These are phyloP conservation scores for Ochotona curzoniae DNA, from an alignment of 2,113 vertebrate genomes.

Conservation along the genomic window DNA sequence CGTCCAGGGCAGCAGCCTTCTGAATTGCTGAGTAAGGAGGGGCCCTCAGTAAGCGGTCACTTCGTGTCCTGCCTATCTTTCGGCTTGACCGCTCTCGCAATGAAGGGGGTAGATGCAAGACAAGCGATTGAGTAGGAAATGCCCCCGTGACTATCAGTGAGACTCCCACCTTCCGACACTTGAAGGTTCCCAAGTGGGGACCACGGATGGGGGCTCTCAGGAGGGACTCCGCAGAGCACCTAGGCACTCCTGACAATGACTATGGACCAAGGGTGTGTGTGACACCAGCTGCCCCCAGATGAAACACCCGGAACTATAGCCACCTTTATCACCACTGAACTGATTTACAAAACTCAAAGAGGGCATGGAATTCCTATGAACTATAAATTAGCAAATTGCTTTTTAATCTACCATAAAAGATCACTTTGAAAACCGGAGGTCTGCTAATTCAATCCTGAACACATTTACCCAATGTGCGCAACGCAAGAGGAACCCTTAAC, in stretches of 20 bases:
- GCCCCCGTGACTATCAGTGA: background rate
- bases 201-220: slow-evolving; percentile 2
- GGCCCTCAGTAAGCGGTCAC: background rate
- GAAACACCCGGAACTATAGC: slow-evolving; percentile 53
- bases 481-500: slow-evolving; percentile 72
- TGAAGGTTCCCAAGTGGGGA: background rate
- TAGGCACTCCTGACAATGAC: background rate
- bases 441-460: slow-evolving; percentile 82
- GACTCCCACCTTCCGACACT: background rate
- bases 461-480: slow-evolving; percentile 76
- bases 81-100: background rate
- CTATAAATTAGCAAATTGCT: slow-evolving; percentile 83
- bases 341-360: slow-evolving; percentile 78
- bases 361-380: slow-evolving; percentile 76
- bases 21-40: background rate
- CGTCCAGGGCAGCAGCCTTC: background rate
- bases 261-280: slow-evolving; percentile 45
- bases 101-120: background rate
- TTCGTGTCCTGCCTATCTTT: background rate
- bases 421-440: slow-evolving; percentile 82
- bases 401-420: slow-evolving; percentile 84
- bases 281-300: slow-evolving; percentile 58
- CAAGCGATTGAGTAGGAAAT: background rate
- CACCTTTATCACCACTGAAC: slow-evolving; percentile 70
- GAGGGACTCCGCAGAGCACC: background rate